Base-by-base conservation (phyloP, 2,797 vertebrate species). In the Choloepus didactylus region DNA sequence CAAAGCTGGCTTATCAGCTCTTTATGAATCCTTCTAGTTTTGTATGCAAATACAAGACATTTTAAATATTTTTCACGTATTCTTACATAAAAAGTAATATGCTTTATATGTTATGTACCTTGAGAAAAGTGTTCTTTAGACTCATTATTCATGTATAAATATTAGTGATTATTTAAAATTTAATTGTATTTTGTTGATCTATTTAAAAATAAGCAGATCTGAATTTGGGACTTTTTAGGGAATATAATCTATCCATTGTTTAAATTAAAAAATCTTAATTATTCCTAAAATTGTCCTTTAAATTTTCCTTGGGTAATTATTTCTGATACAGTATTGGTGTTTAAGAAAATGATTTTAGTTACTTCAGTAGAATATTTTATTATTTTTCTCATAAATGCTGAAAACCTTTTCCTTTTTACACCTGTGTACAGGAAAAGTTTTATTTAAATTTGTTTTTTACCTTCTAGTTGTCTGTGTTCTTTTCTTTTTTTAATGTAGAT, bases 151-250 rank as follows among this genome's bases (percentile, higher is more conserved):
- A 31, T 81, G 3, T 90, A 41, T n/a, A 83, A 86, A 89, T n/a
- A 41, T 46, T 89, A 76, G 56, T 87, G 51, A 54, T 95, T 88
- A 81, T 92, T 94, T 95, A 91, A 91, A 94, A 64, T 86, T 81
- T 60, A 90, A 73, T 16, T 60, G 56, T 51, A 41, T 27, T 87
- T 93, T 69, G 59, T 93, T 85, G 62, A 67, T 15, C n/a, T 75
- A 64, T 73, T 94, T 89, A 92, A 77, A 92, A 89, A n/a, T 44
- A 95, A 86, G 41, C 60, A 59, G 60, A 25, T 89, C 11, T 38
- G 35, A 85, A 94, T 91, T 84, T 85, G 35, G 54, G 75, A 85
- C 29, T 87, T 70, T 59, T 6, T 35, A 73, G 56, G 49, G 84
- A 27, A 49, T 44, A 59, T 41, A 59, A 2, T 54, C 16, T 59